phyloP scores from a whole-genome alignment of 2,888 invertebrate species.

The Ptilodon capucinus region DNA sequence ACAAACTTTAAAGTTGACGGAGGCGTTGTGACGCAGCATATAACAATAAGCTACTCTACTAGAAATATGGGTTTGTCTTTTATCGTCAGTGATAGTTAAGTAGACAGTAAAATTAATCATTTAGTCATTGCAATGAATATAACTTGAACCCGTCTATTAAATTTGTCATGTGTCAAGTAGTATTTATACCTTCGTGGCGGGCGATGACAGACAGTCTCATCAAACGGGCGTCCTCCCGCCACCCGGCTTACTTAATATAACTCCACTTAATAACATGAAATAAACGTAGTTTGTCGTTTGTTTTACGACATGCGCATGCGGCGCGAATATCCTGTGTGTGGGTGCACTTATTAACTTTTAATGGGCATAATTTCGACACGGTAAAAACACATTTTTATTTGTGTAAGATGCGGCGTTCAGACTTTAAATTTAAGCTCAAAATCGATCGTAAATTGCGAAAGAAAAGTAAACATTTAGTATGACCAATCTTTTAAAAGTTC shows the following conservation, averaged over 20 bases:
- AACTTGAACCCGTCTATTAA: slow-evolving; percentile 34
- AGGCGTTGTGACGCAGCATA: not conserved
- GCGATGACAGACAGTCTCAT: slow-evolving; percentile 40
- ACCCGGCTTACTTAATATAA: slow-evolving; percentile 33
- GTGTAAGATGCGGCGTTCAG: not conserved
- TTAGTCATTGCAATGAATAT: slow-evolving; percentile 29
- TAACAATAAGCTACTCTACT: not conserved
- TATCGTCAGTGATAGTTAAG: no score
- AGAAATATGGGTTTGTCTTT: slow-evolving; percentile 1
- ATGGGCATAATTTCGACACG: slow-evolving; percentile 30
- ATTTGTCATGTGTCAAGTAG: slow-evolving; percentile 37
- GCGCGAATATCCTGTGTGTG: slow-evolving; percentile 37
- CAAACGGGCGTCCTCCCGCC: slow-evolving; percentile 34
- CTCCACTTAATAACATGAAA: slow-evolving; percentile 33
- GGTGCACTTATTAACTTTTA: slow-evolving; percentile 43
- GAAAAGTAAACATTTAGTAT: not conserved
- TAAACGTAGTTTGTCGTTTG: slow-evolving; percentile 34
- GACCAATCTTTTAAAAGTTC: not conserved
- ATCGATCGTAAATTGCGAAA: slow-evolving; percentile 5
- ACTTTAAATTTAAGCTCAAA: slow-evolving; percentile 1
- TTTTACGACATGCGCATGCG: slow-evolving; percentile 33
- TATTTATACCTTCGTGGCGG: slow-evolving; percentile 36
- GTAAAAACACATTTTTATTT: not conserved
- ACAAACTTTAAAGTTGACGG: slow-evolving; percentile 12
- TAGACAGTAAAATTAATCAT: slow-evolving; percentile 11